Conservation (phyloP, 2,888 invertebrate genomes). For the Auanema sp. region DNA sequence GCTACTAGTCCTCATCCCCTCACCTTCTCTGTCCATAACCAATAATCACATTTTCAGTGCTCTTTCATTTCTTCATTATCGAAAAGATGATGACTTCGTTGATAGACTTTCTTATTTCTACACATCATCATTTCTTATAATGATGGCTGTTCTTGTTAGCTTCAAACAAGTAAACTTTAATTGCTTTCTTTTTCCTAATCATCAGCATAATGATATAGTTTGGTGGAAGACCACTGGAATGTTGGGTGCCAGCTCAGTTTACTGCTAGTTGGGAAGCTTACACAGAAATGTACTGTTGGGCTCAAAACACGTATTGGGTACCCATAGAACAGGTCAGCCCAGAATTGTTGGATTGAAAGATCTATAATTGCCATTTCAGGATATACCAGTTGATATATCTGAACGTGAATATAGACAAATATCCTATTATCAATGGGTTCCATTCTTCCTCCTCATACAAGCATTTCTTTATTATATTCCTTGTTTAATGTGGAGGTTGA, state of each 20-base stretch:
- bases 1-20: too few relatives aligned
- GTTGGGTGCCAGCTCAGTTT: slow-evolving; percentile 68
- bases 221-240: slow-evolving; percentile 63
- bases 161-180: slow-evolving; percentile 61
- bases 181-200: neutral
- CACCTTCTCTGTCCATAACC: neutral
- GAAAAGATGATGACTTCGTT: slow-evolving; percentile 63
- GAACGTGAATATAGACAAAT: slow-evolving; percentile 65
- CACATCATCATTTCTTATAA: slow-evolving; percentile 63
- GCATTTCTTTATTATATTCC: slow-evolving; percentile 68
- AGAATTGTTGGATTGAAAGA: neutral
- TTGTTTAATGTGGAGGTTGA: slow-evolving; percentile 67
- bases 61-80: slow-evolving; percentile 62
- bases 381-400: slow-evolving; percentile 62
- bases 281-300: slow-evolving; percentile 70
- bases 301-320: slow-evolving; percentile 68
- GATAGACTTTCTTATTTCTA: slow-evolving; percentile 64
- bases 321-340: slow-evolving; percentile 63
- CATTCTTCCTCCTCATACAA: slow-evolving; percentile 47
- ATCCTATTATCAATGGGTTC: slow-evolving; percentile 63
- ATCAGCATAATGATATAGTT: slow-evolving; percentile 38
- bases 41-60: slow-evolving; percentile 42
- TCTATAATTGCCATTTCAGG: slow-evolving; percentile 38
- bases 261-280: slow-evolving; percentile 69
- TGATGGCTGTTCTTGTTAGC: slow-evolving; percentile 64